A percentile compares a stretch with the other conserved stretches of the same genome.
These are phyloP conservation scores for Lota lota DNA, from an alignment of 2,113 vertebrate species.

Conservation along the genomic window DNA sequence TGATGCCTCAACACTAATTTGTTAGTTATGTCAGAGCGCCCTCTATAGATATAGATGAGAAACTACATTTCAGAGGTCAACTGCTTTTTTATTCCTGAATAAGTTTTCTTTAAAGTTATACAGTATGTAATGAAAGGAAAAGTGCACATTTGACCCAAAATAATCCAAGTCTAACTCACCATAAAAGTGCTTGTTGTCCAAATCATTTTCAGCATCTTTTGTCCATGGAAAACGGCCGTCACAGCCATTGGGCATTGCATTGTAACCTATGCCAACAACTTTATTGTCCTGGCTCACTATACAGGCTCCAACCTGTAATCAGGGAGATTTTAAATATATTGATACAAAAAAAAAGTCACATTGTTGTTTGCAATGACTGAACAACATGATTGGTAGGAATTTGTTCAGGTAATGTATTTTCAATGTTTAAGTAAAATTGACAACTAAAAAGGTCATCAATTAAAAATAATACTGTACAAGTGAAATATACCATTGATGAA, in stretches of 20 bases:
- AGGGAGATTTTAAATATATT: background rate
- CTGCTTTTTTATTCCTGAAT: no score
- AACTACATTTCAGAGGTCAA: background rate
- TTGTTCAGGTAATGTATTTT: no score
- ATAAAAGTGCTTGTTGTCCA: slow-evolving; percentile 87
- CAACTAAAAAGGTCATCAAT: no score
- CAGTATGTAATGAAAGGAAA: background rate
- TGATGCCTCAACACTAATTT: background rate
- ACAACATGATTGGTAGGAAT: no score
- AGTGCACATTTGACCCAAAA: background rate
- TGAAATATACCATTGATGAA: no score
- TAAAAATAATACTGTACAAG: no score
- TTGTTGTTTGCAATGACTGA: no score
- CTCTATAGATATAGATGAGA: no score
- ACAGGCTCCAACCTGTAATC: slow-evolving; percentile 87
- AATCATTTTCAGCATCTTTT: slow-evolving; percentile 66
- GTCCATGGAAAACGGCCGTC: slow-evolving; percentile 78
- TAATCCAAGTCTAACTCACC: slow-evolving; percentile 63
- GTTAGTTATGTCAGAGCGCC: background rate
- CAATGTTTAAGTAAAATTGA: no score
- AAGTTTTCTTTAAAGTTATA: background rate
- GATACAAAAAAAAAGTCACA: no score
- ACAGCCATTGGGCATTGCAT: slow-evolving; percentile 93
- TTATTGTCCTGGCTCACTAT: slow-evolving; percentile 97
- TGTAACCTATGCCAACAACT: slow-evolving; percentile 97